Percentiles rank a stretch among this genome's conserved stretches.
Conservation (phyloP, 2,888 invertebrate genomes). For the Erebia epiphron region DNA sequence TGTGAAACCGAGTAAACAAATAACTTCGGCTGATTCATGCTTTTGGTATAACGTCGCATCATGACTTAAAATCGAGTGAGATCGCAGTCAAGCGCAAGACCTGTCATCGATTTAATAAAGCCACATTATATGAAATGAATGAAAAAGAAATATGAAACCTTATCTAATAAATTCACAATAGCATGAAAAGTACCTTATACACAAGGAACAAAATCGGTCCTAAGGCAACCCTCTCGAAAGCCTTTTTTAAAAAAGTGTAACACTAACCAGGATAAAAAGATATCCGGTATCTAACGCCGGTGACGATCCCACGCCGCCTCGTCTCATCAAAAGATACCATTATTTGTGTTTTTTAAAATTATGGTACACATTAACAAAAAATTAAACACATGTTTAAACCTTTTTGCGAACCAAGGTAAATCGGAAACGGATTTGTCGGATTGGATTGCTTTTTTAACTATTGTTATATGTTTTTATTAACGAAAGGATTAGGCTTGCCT, state of each 20-base stretch:
- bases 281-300: conserved; percentile 67
- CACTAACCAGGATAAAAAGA: conserved; percentile 57
- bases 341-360: conserved; percentile 28
- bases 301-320: conserved; percentile 64
- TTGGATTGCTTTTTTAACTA: conserved; percentile 37
- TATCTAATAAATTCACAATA: conserved; percentile 7
- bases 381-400: conserved; percentile 54
- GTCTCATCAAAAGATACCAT: conserved; percentile 26
- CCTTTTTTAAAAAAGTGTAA: conserved; percentile 47
- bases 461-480: conserved; percentile 32
- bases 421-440: conserved; percentile 33
- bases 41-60: background rate
- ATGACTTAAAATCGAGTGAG: background rate
- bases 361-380: conserved; percentile 52
- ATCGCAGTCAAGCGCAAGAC: background rate
- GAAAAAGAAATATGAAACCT: background rate
- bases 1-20: too few species aligned
- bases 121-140: background rate
- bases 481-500: conserved; percentile 4
- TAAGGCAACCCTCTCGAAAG: conserved; percentile 15
- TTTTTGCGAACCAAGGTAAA: conserved; percentile 26
- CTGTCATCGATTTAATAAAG: background rate
- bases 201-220: conserved; percentile 5
- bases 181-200: background rate
- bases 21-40: too few species aligned